These are phyloP conservation scores for Notarius quadriscutis DNA, from an alignment of 2,113 vertebrate species.

Conservation along the genomic window DNA sequence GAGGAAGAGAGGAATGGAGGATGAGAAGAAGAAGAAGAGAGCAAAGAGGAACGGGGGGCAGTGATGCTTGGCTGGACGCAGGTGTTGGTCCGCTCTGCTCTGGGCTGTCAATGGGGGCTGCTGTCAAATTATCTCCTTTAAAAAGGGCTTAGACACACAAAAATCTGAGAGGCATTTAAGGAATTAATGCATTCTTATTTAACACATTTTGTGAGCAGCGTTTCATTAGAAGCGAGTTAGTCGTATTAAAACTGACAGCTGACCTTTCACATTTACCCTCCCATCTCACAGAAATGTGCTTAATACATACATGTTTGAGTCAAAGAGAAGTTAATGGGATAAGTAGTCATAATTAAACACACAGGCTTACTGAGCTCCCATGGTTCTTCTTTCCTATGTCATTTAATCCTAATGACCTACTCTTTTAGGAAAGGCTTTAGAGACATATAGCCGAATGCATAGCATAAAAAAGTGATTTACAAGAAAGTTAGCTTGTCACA, in stretches of 20 bases:
- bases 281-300: conserved; percentile 71
- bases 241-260: conserved; percentile 82
- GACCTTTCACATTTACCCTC: conserved; percentile 82
- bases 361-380: conserved; percentile 66
- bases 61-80: conserved; percentile 89
- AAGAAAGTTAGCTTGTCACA: conserved; percentile 7
- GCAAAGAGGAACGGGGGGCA: conserved; percentile 65
- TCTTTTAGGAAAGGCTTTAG: background rate
- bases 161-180: conserved; percentile 80
- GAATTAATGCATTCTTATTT: conserved; percentile 84
- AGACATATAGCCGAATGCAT: background rate
- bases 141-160: conserved; percentile 70
- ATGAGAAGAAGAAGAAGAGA: conserved; percentile 26
- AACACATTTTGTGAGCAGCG: conserved; percentile 78
- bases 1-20: conserved; percentile 73
- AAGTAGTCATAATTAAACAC: conserved; percentile 80
- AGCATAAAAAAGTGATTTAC: conserved; percentile 7
- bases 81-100: conserved; percentile 81
- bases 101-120: conserved; percentile 81
- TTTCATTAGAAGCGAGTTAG: conserved; percentile 77
- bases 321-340: conserved; percentile 80
- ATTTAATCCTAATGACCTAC: conserved; percentile 39
- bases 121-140: conserved; percentile 86
- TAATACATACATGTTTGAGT: conserved; percentile 78
- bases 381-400: conserved; percentile 52